phyloP scores from a whole-genome alignment of 2,113 vertebrate species.

The Naja naja region DNA sequence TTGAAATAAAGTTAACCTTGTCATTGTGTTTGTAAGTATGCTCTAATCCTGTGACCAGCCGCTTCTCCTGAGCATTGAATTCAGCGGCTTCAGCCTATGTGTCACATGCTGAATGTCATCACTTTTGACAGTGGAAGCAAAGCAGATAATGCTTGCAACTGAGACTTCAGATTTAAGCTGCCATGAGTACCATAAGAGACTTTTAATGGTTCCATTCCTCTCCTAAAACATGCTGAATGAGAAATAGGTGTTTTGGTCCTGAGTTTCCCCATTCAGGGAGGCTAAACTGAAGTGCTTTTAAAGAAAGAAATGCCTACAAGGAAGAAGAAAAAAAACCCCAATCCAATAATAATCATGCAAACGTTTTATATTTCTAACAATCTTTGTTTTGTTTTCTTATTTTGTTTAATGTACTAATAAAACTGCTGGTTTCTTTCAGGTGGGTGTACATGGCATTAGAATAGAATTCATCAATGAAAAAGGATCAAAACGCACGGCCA shows the following conservation, averaged over 20 bases:
- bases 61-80: neutral
- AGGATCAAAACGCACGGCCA: conserved; percentile 99
- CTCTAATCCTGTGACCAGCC: neutral
- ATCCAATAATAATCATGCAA: neutral
- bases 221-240: neutral
- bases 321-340: neutral
- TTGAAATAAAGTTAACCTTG: neutral
- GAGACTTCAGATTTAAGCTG: neutral
- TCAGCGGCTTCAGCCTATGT: neutral
- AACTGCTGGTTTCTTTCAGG: conserved; percentile 81
- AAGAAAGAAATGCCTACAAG: neutral
- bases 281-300: neutral
- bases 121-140: neutral
- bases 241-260: neutral
- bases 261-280: neutral
- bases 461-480: conserved; percentile 99
- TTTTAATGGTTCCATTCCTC: neutral
- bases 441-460: conserved; percentile 99
- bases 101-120: neutral
- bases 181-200: neutral
- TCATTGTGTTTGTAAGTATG: neutral
- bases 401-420: conserved; percentile 59
- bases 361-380: conserved; percentile 32
- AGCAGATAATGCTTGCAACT: neutral
- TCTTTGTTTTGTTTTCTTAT: conserved; percentile 35